Base-by-base conservation (phyloP, 64 coral and sea anemone genomes). In the Montipora foliosa region DNA sequence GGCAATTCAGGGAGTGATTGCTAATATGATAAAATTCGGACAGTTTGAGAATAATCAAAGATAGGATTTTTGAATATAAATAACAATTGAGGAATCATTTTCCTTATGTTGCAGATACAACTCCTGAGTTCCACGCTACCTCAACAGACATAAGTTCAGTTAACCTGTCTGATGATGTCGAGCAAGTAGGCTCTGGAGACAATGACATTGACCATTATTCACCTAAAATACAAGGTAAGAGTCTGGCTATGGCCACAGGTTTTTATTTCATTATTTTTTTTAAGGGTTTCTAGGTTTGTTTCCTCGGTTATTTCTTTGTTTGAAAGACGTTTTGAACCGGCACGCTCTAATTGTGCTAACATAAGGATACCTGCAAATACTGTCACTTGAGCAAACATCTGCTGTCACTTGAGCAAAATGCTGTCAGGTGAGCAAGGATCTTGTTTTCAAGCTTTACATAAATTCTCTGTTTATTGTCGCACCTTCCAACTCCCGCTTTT, bases 21-120 rank as follows among this genome's bases (percentile, higher is more conserved):
- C 67, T 70, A 16, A 70, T 70, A 70, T 70, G 67, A 70, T 70
- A 70, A 70, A 70, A 70, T 70, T 70, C 19, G 67, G 67, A 70
- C 67, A 70, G 15, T 13, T 1, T 70, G 67, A 17, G 8, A 16
- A 70, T 70, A 70, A 70, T 70, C 67, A 70, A 70, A 70, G 67
- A 70, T 16, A 70, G 67, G 67, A 70, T 17, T 70, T 70, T 70
- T 70, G 67, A 20, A 70, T 20, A 70, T 70, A 70, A 9, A 70
- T 70, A 70, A 70, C 67, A 70, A 70, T 24, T 24, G 22, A 70
- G 67, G 67, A 70, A 70, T 70, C 67, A 70, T 5, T 70, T 70
- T 12, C 67, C 15, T 70, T 70, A 70, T 17, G 67, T 70, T 70
- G 67, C 67, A 70, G 67, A 70, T 70, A 70, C 67, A 70, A 70